A percentile compares a stretch with the other conserved stretches of the same genome.
phyloP scores from a whole-genome alignment of 2,797 vertebrate species.

The Leptatherina wallacei region DNA sequence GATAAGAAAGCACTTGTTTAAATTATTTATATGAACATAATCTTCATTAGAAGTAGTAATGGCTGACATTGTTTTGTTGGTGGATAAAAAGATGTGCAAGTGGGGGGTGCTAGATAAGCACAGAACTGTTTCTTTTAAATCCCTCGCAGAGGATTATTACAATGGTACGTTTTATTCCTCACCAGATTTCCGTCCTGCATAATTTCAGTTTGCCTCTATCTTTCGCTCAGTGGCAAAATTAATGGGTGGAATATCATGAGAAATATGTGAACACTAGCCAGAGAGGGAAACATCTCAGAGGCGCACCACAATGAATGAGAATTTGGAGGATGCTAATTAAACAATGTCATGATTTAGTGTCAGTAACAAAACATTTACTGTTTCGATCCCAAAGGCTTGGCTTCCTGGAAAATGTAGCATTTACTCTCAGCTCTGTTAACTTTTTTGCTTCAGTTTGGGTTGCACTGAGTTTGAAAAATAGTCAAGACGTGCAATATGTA shows the following conservation, averaged over 20 bases:
- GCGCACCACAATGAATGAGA: slow-evolving; percentile 70
- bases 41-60: slow-evolving; percentile 36
- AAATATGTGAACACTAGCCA: slow-evolving; percentile 70
- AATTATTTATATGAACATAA: slow-evolving; percentile 33
- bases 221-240: slow-evolving; percentile 55
- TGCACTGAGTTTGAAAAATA: slow-evolving; percentile 35
- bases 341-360: slow-evolving; percentile 76
- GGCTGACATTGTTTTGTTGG: slow-evolving; percentile 26
- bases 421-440: slow-evolving; percentile 56
- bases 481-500: slow-evolving; percentile 36
- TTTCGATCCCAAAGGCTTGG: slow-evolving; percentile 62
- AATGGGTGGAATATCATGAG: slow-evolving; percentile 69
- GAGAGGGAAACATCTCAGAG: slow-evolving; percentile 66
- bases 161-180: slow-evolving; percentile 63
- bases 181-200: slow-evolving; percentile 54
- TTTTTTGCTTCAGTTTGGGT: slow-evolving; percentile 37
- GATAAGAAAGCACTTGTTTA: slow-evolving; percentile 25
- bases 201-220: slow-evolving; percentile 66
- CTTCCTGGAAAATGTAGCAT: slow-evolving; percentile 69
- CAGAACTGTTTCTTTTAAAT: slow-evolving; percentile 51
- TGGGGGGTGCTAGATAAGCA: slow-evolving; percentile 48
- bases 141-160: slow-evolving; percentile 61
- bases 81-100: slow-evolving; percentile 17
- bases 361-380: slow-evolving; percentile 68
- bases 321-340: slow-evolving; percentile 73